Conservation (phyloP, 2,797 vertebrate species). For the Lithobates sylvaticus region DNA sequence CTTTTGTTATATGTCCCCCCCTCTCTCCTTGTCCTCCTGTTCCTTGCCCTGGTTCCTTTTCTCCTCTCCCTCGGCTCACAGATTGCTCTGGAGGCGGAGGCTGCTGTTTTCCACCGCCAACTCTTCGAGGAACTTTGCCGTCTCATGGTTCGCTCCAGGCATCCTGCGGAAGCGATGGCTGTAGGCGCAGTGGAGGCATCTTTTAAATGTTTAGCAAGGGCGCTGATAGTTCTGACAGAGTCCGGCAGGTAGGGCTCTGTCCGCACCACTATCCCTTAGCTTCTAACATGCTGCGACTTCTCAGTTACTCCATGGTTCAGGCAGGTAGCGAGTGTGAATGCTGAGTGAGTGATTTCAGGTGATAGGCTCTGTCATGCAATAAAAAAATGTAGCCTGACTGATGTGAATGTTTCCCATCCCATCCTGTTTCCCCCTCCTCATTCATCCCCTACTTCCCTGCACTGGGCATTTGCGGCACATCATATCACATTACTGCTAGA, state of each 20-base stretch:
- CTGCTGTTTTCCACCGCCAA: constrained; percentile 82
- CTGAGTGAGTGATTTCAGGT: constrained; percentile 29
- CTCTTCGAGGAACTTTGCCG: constrained; percentile 85
- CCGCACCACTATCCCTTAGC: not conserved
- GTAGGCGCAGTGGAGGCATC: constrained; percentile 95
- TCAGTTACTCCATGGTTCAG: constrained; percentile 26
- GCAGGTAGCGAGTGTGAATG: constrained; percentile 30
- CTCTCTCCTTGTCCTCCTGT: constrained; percentile 52
- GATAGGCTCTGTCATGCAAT: constrained; percentile 42
- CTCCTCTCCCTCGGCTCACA: constrained; percentile 74
- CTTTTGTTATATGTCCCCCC: constrained; percentile 34
- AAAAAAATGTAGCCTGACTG: constrained; percentile 58
- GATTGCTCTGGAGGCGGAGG: constrained; percentile 85
- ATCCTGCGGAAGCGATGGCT: constrained; percentile 93
- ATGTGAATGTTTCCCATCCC: constrained; percentile 66
- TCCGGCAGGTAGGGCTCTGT: constrained; percentile 94
- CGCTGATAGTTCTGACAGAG: constrained; percentile 96
- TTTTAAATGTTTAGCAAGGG: constrained; percentile 95
- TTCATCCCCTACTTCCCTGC: constrained; percentile 69
- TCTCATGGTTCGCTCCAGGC: constrained; percentile 81
- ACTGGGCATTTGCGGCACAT: constrained; percentile 60
- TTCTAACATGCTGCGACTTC: constrained; percentile 31
- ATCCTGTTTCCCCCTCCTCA: constrained; percentile 48
- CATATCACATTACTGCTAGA: constrained; percentile 74
- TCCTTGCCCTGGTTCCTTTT: constrained; percentile 59